A percentile compares a stretch with the other conserved stretches of the same genome.
Evolutionary conservation across 2,113 vertebrate genomes (phyloP).

Genomic region (Tauraco erythrolophus): DNA sequence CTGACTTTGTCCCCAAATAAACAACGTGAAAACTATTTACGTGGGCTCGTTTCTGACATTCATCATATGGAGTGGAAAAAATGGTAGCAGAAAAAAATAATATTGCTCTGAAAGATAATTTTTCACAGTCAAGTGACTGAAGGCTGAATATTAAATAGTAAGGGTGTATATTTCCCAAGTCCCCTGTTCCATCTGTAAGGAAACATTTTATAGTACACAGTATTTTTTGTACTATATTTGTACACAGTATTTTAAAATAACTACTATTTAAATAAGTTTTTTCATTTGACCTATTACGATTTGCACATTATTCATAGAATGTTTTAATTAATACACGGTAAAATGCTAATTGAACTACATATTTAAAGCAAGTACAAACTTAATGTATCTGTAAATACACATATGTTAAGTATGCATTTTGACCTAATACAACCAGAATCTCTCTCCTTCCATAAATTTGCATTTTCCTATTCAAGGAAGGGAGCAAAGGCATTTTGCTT

Average conservation of each 20-base stretch:
- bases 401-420: neutral
- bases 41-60: no score
- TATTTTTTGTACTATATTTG: no score
- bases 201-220: no score
- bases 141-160: neutral
- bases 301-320: neutral
- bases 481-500: neutral
- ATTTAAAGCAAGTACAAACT: neutral
- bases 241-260: no score
- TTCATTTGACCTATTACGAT: neutral
- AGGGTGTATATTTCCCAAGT: neutral
- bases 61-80: neutral
- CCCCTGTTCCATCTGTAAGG: neutral
- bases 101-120: neutral
- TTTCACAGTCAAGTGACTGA: neutral
- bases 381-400: neutral
- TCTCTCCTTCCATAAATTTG: neutral
- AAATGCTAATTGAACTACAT: neutral
- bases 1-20: no score
- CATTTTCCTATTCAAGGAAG: neutral
- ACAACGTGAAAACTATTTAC: no score
- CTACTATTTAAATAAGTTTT: neutral
- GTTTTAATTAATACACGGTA: neutral
- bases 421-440: neutral
- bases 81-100: no score